These are phyloP conservation scores for Liasis olivaceus DNA, from an alignment of 2,797 vertebrate species.

Conservation along the genomic window DNA sequence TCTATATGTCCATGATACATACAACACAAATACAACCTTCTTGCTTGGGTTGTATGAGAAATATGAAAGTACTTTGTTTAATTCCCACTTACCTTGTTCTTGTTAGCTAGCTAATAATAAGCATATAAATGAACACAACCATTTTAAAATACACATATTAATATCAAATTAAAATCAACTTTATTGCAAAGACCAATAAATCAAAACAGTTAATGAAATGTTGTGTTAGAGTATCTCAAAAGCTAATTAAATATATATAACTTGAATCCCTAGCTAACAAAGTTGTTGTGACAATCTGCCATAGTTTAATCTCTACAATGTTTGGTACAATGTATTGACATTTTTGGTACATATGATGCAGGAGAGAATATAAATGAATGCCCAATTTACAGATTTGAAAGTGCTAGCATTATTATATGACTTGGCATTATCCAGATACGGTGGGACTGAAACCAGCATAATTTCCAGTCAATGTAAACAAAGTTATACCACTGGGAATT, in stretches of 20 bases:
- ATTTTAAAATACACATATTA: neutral
- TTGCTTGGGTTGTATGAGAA: too few relatives aligned
- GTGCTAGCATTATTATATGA: too few relatives aligned
- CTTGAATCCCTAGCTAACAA: neutral
- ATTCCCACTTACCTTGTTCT: neutral
- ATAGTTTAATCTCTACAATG: neutral
- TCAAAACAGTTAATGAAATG: neutral
- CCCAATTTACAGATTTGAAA: too few relatives aligned
- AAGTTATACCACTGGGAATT: too few relatives aligned
- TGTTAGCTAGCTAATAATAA: neutral
- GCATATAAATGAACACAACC: neutral
- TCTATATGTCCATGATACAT: too few relatives aligned
- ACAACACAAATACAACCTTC: too few relatives aligned
- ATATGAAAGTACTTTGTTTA: neutral
- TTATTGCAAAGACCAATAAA: neutral
- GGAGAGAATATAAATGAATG: too few relatives aligned
- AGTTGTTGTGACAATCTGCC: neutral
- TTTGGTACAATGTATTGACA: neutral
- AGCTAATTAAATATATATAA: neutral
- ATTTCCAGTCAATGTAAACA: too few relatives aligned
- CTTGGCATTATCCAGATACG: too few relatives aligned
- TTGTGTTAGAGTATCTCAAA: neutral
- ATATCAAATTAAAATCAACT: neutral
- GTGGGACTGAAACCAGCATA: too few relatives aligned
- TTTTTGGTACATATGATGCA: too few relatives aligned